These are phyloP conservation scores for Xanthorhoe spadicearia DNA, from an alignment of 2,888 invertebrate species.

Conservation along the genomic window DNA sequence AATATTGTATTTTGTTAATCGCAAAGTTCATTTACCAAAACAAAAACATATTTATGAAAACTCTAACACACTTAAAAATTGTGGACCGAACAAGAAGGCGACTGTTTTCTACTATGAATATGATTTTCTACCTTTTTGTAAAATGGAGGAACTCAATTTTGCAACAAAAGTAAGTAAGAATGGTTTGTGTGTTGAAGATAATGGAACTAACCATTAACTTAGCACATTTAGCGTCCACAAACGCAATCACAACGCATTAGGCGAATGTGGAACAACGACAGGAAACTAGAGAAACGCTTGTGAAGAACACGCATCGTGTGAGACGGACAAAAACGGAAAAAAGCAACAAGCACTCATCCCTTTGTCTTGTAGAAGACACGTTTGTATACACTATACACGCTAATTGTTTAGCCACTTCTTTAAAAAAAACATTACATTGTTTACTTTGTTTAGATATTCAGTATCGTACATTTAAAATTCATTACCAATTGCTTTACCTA, in stretches of 20 bases:
- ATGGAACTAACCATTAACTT: constrained; percentile 29
- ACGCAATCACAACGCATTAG: constrained; percentile 59
- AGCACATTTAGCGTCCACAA: constrained; percentile 48
- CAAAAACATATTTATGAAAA: not conserved
- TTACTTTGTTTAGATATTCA: not conserved
- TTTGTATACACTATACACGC: constrained; percentile 54
- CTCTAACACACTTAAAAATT: too few species aligned
- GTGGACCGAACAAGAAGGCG: too few species aligned
- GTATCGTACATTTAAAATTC: not conserved
- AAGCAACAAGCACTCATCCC: constrained; percentile 64
- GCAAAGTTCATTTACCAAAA: constrained; percentile 25
- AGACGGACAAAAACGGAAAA: constrained; percentile 62
- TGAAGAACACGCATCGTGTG: constrained; percentile 60
- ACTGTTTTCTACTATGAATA: not conserved
- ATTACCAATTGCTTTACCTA: not conserved
- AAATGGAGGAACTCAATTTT: not conserved
- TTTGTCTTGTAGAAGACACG: constrained; percentile 62
- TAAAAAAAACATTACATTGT: not conserved
- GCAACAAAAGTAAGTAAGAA: constrained; percentile 5
- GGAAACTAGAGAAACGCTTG: constrained; percentile 65
- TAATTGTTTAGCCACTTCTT: constrained; percentile 50
- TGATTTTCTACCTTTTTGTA: constrained; percentile 6
- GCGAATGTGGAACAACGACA: constrained; percentile 62
- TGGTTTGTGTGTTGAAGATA: constrained; percentile 28
- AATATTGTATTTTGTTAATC: constrained; percentile 51